Percentiles rank a stretch among this genome's conserved stretches.
Conservation (phyloP, 2,113 vertebrate genomes). For the Sceloporus tristichus region DNA sequence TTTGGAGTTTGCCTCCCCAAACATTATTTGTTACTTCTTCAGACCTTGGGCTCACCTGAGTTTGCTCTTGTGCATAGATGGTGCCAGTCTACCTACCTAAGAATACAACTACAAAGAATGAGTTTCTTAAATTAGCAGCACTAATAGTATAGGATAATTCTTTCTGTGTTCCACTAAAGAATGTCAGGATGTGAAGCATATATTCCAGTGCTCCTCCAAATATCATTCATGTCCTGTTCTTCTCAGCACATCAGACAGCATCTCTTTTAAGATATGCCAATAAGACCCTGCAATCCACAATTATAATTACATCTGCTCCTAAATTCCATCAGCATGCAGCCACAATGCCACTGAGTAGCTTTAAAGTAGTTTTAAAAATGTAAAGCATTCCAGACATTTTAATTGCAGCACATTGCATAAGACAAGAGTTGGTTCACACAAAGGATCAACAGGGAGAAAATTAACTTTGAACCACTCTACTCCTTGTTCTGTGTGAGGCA, state of each 20-base stretch:
- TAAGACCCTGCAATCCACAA: constrained; percentile 26
- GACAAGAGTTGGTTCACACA: constrained; percentile 77
- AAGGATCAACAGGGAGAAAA: constrained; percentile 75
- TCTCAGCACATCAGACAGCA: constrained; percentile 22
- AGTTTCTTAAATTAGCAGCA: no score
- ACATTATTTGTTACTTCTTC: background rate
- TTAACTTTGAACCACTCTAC: constrained; percentile 72
- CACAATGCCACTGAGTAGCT: constrained; percentile 66
- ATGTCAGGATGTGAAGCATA: background rate
- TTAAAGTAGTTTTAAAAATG: constrained; percentile 79
- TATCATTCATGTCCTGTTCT: constrained; percentile 19
- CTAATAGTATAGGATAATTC: background rate
- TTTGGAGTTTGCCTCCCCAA: background rate
- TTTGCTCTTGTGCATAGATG: background rate
- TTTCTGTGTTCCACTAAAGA: background rate
- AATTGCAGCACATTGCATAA: constrained; percentile 81
- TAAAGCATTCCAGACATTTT: constrained; percentile 81
- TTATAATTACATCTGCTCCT: constrained; percentile 55
- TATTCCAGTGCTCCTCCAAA: background rate
- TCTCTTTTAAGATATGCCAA: constrained; percentile 26
- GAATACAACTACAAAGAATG: background rate
- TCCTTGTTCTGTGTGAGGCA: constrained; percentile 55
- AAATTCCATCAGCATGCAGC: constrained; percentile 55
- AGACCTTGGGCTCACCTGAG: background rate
- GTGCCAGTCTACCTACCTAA: background rate